Percentiles rank a stretch among this genome's conserved stretches.
Evolutionary conservation across 2,113 vertebrate genomes (phyloP).

Genomic region (Pseudorasbora parva): DNA sequence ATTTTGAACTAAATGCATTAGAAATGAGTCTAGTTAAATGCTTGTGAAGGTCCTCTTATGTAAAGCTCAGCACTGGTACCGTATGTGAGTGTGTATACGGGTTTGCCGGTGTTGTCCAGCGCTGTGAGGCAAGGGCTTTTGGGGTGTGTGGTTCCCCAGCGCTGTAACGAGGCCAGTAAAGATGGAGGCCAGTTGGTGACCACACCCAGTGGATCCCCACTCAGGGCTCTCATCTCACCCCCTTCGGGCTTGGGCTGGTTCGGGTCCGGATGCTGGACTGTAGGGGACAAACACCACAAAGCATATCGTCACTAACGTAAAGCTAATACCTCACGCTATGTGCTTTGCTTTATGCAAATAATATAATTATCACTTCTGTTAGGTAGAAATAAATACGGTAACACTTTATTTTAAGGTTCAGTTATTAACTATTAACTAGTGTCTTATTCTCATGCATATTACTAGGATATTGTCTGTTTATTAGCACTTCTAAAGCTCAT

Average conservation of each 20-base stretch:
- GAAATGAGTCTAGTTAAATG: background rate
- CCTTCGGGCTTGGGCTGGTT: slow-evolving; percentile 94
- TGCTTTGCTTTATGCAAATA: background rate
- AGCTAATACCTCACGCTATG: background rate
- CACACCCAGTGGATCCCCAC: slow-evolving; percentile 82
- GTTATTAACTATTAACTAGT: no score
- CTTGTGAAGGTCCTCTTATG: no score
- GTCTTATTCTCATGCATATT: no score
- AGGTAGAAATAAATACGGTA: no score
- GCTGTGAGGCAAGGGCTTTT: slow-evolving; percentile 90
- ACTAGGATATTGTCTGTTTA: no score
- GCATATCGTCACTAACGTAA: background rate
- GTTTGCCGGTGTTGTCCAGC: slow-evolving; percentile 88
- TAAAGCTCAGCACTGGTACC: slow-evolving; percentile 68
- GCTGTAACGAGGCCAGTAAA: slow-evolving; percentile 84
- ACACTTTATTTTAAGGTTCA: no score
- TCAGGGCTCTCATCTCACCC: slow-evolving; percentile 79
- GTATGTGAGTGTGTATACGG: slow-evolving; percentile 90
- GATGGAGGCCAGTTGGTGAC: slow-evolving; percentile 84
- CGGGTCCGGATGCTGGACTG: slow-evolving; percentile 92
- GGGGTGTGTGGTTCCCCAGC: slow-evolving; percentile 88
- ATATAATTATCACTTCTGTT: no score
- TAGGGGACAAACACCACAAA: background rate
- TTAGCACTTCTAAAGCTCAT: no score
- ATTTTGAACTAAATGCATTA: background rate